Evolutionary conservation across 1,140 invertebrate genomes (phyloP).

Genomic region (Yoshiicerus persimilis): DNA sequence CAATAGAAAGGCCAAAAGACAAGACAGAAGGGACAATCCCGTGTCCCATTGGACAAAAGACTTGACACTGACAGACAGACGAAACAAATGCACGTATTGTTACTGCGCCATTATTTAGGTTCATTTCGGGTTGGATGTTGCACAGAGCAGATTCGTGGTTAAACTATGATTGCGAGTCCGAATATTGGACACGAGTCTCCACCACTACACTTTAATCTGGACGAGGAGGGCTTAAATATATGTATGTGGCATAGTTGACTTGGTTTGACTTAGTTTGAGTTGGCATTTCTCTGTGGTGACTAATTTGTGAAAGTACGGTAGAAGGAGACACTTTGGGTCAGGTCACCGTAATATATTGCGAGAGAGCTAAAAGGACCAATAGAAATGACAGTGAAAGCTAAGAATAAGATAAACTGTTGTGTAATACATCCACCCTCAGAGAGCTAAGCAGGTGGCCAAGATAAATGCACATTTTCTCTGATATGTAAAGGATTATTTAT

Average conservation of each 20-base stretch:
- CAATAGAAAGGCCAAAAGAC: neutral
- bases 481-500: conserved; percentile 31
- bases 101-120: neutral
- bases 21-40: neutral
- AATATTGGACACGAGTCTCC: neutral
- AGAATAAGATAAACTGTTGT: neutral
- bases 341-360: neutral
- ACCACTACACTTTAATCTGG: neutral
- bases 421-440: neutral
- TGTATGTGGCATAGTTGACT: neutral
- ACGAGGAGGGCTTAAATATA: neutral
- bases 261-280: neutral
- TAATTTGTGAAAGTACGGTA: neutral
- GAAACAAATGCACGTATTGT: neutral
- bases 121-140: neutral
- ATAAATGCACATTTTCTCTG: conserved; percentile 24
- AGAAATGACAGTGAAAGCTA: neutral
- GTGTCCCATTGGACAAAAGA: neutral
- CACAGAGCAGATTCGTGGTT: no score
- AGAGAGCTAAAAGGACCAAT: neutral
- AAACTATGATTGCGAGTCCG: neutral
- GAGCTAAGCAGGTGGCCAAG: conserved; percentile 33
- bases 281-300: neutral
- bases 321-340: neutral
- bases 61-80: neutral